Conservation (phyloP, 2,888 invertebrate species). For the Watsonalla binaria region DNA sequence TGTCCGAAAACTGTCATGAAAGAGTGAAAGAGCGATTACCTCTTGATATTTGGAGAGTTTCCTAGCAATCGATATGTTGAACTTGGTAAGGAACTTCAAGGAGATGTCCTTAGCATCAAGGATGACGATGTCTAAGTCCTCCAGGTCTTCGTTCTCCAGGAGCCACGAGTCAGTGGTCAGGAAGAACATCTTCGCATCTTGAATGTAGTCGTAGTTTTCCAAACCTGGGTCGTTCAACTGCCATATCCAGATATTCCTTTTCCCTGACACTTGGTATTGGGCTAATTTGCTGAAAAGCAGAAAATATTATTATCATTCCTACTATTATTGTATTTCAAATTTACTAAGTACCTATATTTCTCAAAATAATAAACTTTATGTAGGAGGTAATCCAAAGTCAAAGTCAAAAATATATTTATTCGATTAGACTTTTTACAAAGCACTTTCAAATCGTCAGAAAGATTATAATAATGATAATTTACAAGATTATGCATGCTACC, state of each 20-base stretch:
- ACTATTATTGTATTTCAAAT: too few relatives aligned
- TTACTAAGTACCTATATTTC: too few relatives aligned
- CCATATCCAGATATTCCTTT: slow-evolving; percentile 59
- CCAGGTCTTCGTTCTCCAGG: slow-evolving; percentile 32
- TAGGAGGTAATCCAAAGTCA: too few relatives aligned
- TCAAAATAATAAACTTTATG: too few relatives aligned
- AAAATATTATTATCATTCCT: background rate
- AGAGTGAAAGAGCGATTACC: too few relatives aligned
- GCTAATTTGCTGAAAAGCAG: slow-evolving; percentile 48
- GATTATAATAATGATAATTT: too few relatives aligned
- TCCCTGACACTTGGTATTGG: slow-evolving; percentile 39
- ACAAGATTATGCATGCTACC: too few relatives aligned
- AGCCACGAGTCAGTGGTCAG: slow-evolving; percentile 53
- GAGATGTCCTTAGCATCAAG: slow-evolving; percentile 61
- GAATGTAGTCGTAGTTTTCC: slow-evolving; percentile 53
- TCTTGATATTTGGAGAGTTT: slow-evolving; percentile 81
- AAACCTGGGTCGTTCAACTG: slow-evolving; percentile 67
- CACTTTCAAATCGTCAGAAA: too few relatives aligned
- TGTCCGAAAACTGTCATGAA: too few relatives aligned
- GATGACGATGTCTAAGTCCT: slow-evolving; percentile 49
- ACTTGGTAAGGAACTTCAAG: slow-evolving; percentile 72
- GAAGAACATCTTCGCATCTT: slow-evolving; percentile 54
- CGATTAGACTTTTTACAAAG: too few relatives aligned
- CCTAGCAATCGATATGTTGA: slow-evolving; percentile 81
- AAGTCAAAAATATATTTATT: too few relatives aligned